phyloP scores from a whole-genome alignment of 1,140 invertebrate species.

The Zaprionus davidi region DNA sequence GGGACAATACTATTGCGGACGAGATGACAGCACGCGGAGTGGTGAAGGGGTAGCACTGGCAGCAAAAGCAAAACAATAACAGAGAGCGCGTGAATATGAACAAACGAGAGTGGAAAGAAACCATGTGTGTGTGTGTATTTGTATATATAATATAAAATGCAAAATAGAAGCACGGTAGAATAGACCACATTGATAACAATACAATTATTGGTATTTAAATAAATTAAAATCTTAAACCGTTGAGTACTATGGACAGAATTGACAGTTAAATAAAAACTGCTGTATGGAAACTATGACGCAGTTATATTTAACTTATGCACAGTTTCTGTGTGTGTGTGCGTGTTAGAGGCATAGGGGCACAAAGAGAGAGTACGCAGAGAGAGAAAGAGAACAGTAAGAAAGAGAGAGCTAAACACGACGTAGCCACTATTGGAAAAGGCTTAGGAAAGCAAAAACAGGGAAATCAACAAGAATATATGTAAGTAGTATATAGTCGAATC shows the following conservation, averaged over 20 bases:
- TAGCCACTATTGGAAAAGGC: constrained; percentile 19
- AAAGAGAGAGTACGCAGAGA: constrained; percentile 17
- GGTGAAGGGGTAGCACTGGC: constrained; percentile 41
- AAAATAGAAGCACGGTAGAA: constrained; percentile 3
- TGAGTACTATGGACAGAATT: background rate
- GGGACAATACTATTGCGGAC: constrained; percentile 39
- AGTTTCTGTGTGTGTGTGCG: constrained; percentile 21
- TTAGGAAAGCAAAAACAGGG: constrained; percentile 29
- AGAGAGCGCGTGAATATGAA: constrained; percentile 60
- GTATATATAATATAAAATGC: constrained; percentile 13
- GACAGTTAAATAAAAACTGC: background rate
- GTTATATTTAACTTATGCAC: constrained; percentile 28
- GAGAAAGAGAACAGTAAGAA: constrained; percentile 12
- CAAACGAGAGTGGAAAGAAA: constrained; percentile 45
- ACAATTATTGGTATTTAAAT: constrained; percentile 1
- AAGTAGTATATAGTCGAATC: background rate
- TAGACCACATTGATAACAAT: constrained; percentile 27
- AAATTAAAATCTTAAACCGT: background rate
- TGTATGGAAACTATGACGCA: constrained; percentile 44
- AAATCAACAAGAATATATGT: constrained; percentile 29
- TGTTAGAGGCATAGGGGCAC: constrained; percentile 8
- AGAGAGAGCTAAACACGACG: constrained; percentile 23
- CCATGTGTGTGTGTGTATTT: constrained; percentile 14
- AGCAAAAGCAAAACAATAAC: constrained; percentile 79
- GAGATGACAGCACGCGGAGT: constrained; percentile 14